phyloP scores from a whole-genome alignment of 53 echinoderm and acorn worm species.

The Temnopleurus reevesii region DNA sequence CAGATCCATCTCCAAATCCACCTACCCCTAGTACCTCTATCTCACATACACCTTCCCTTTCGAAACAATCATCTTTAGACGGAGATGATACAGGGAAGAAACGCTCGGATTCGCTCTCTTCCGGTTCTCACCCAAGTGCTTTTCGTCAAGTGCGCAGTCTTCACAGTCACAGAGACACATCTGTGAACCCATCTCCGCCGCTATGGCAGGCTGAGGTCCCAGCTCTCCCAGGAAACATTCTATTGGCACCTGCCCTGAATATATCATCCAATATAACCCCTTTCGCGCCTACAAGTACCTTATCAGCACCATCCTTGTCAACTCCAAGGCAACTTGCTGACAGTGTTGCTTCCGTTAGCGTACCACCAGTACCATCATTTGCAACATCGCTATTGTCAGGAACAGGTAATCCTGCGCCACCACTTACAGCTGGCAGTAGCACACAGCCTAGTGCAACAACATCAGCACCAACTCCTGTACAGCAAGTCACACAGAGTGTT shows the following conservation, averaged over 20 bases:
- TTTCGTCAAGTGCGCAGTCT: constrained; percentile 45
- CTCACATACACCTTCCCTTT: background rate
- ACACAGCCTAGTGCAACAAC: background rate
- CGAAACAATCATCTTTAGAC: constrained; percentile 6
- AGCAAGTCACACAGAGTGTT: constrained; percentile 62
- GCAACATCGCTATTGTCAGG: constrained; percentile 57
- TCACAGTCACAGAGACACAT: constrained; percentile 46
- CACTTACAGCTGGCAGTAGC: constrained; percentile 21
- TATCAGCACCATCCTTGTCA: constrained; percentile 59
- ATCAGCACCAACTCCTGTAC: constrained; percentile 50
- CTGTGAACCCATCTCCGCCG: constrained; percentile 95
- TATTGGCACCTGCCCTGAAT: constrained; percentile 78
- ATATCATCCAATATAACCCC: constrained; percentile 55
- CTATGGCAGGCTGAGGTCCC: constrained; percentile 91
- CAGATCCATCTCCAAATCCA: background rate
- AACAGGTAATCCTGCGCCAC: constrained; percentile 13
- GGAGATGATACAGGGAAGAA: background rate
- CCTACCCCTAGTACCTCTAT: background rate
- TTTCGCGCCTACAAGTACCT: constrained; percentile 44
- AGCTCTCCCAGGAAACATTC: constrained; percentile 84
- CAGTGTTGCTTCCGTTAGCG: constrained; percentile 70
- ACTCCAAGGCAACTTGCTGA: constrained; percentile 60
- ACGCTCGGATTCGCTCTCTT: constrained; percentile 44
- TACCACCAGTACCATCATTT: constrained; percentile 66
- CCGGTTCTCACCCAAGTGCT: constrained; percentile 52